Percentiles rank a stretch among this genome's conserved stretches.
phyloP scores from a whole-genome alignment of 2,797 vertebrate species.

The Eulemur rubriventer region DNA sequence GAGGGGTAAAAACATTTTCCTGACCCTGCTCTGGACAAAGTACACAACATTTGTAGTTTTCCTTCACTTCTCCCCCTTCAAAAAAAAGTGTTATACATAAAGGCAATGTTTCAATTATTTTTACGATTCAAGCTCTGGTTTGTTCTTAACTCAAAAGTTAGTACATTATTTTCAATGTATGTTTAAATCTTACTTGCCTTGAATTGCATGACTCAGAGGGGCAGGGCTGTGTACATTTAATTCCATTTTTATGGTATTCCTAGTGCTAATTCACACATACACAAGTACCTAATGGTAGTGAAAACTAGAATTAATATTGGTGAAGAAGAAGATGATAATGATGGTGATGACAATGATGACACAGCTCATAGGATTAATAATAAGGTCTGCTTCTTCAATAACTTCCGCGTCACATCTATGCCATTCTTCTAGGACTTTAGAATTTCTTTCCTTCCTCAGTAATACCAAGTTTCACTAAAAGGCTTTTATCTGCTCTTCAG shows the following conservation, averaged over 20 bases:
- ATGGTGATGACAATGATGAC: too few relatives aligned
- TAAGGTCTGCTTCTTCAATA: background rate
- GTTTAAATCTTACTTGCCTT: background rate
- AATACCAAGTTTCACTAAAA: background rate
- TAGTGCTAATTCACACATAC: background rate
- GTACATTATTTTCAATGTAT: background rate
- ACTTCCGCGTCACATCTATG: background rate
- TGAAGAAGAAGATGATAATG: background rate
- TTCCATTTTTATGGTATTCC: background rate
- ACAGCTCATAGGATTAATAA: background rate
- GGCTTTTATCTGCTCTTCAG: background rate
- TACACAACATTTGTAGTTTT: background rate
- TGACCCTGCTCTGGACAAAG: background rate
- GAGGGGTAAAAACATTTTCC: background rate
- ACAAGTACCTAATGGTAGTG: background rate
- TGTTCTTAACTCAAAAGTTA: background rate
- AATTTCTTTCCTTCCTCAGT: background rate
- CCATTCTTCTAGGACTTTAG: background rate
- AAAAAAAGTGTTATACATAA: background rate
- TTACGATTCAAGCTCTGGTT: background rate
- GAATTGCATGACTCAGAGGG: background rate
- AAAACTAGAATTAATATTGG: background rate
- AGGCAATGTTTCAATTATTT: slow-evolving; percentile 10
- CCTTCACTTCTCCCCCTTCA: background rate
- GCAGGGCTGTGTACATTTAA: background rate